Conservation (phyloP, 2,888 invertebrate species). For the Herminia tarsipennalis region DNA sequence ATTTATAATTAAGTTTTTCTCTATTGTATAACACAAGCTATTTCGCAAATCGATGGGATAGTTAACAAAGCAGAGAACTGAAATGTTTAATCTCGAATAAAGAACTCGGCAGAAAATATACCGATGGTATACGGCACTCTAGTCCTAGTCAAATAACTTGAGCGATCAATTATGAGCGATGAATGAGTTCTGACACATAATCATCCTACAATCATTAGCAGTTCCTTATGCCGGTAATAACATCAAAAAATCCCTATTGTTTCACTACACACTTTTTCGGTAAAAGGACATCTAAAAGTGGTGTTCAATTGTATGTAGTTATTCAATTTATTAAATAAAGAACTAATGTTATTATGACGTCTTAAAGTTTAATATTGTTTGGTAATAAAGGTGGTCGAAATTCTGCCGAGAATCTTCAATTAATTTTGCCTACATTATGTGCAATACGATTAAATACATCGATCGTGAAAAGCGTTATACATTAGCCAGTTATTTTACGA, state of each 20-base stretch:
- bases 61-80: not conserved
- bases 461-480: conserved; percentile 4
- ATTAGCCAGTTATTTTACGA: conserved; percentile 5
- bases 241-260: no score
- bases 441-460: conserved; percentile 18
- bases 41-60: conserved; percentile 1
- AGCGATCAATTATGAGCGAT: no score
- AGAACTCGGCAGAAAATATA: not conserved
- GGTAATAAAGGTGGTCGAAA: no score
- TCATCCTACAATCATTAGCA: no score
- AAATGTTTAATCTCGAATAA: not conserved
- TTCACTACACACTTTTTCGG: no score
- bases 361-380: no score
- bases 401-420: not conserved
- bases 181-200: no score
- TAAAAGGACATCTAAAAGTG: no score
- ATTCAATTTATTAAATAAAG: no score
- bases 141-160: not conserved
- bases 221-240: no score
- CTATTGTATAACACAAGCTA: conserved; percentile 7
- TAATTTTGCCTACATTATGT: conserved; percentile 12
- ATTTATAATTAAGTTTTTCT: conserved; percentile 37
- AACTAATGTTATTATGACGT: no score
- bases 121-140: not conserved
- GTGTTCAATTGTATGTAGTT: no score